These are phyloP conservation scores for Druon quercuslanigerum DNA, from an alignment of 1,140 invertebrate genomes.

Conservation along the genomic window DNA sequence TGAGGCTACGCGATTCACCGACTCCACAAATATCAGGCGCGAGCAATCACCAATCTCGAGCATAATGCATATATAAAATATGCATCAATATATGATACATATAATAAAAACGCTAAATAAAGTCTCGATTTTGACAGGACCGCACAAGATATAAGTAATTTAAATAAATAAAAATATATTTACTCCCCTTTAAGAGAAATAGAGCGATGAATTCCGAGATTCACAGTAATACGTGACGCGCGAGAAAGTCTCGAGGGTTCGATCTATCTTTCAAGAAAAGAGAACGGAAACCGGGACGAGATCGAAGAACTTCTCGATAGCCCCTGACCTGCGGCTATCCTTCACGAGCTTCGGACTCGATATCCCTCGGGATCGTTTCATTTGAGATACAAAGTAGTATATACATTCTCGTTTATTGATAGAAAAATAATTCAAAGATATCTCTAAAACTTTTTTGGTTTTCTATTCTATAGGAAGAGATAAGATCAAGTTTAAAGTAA, in stretches of 20 bases:
- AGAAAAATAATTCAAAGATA: not conserved
- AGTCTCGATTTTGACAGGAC: slow-evolving; percentile 24
- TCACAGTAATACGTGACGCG: slow-evolving; percentile 62
- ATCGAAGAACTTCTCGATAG: slow-evolving; percentile 69
- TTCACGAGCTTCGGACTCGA: slow-evolving; percentile 67
- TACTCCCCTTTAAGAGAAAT: slow-evolving; percentile 46
- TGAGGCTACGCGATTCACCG: slow-evolving; percentile 59
- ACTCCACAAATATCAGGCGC: slow-evolving; percentile 60
- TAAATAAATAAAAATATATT: slow-evolving; percentile 72
- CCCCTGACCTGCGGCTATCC: slow-evolving; percentile 73
- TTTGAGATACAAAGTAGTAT: not conserved
- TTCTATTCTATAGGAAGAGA: no score
- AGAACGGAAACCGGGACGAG: slow-evolving; percentile 54
- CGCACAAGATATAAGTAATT: slow-evolving; percentile 52
- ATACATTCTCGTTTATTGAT: not conserved
- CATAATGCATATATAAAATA: slow-evolving; percentile 34
- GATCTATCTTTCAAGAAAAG: slow-evolving; percentile 69
- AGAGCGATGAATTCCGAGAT: slow-evolving; percentile 45
- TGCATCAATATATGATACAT: not conserved
- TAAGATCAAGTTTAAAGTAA: no score
- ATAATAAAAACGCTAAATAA: not conserved
- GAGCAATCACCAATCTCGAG: slow-evolving; percentile 35
- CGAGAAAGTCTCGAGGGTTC: slow-evolving; percentile 72
- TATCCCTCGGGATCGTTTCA: slow-evolving; percentile 69
- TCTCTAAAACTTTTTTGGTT: no score